These are phyloP conservation scores for Menidia beryllina DNA, from an alignment of 2,113 vertebrate species.

Conservation along the genomic window DNA sequence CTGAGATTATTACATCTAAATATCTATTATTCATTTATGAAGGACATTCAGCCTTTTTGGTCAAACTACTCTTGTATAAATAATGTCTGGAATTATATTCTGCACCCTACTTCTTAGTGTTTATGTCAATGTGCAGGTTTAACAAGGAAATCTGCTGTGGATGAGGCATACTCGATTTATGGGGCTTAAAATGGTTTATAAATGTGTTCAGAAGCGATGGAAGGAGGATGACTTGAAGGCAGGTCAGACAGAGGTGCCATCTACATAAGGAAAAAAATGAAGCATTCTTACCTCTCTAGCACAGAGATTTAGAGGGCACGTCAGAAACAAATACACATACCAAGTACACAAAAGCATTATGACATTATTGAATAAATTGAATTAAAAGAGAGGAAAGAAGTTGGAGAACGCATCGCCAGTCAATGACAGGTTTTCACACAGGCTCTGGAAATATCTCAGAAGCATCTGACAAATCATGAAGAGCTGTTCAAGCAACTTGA, in stretches of 20 bases:
- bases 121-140: neutral
- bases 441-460: conserved; percentile 53
- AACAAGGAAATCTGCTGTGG: conserved; percentile 20
- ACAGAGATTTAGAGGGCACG: conserved; percentile 43
- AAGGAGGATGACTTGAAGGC: conserved; percentile 11
- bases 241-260: conserved; percentile 35
- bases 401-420: conserved; percentile 45
- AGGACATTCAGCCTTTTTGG: neutral
- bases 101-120: neutral
- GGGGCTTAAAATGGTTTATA: conserved; percentile 23
- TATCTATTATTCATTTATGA: too few relatives aligned
- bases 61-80: neutral
- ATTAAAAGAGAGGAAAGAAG: conserved; percentile 43
- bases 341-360: conserved; percentile 11
- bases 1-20: neutral
- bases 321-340: conserved; percentile 11
- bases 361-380: conserved; percentile 10
- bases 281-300: conserved; percentile 45
- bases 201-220: neutral
- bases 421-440: conserved; percentile 56
- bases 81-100: neutral
- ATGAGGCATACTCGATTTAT: conserved; percentile 31
- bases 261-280: conserved; percentile 30
- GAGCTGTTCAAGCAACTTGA: conserved; percentile 26
- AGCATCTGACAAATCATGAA: conserved; percentile 45